Conservation (phyloP, 2,888 invertebrate species). For the Eristalis intricaria region DNA sequence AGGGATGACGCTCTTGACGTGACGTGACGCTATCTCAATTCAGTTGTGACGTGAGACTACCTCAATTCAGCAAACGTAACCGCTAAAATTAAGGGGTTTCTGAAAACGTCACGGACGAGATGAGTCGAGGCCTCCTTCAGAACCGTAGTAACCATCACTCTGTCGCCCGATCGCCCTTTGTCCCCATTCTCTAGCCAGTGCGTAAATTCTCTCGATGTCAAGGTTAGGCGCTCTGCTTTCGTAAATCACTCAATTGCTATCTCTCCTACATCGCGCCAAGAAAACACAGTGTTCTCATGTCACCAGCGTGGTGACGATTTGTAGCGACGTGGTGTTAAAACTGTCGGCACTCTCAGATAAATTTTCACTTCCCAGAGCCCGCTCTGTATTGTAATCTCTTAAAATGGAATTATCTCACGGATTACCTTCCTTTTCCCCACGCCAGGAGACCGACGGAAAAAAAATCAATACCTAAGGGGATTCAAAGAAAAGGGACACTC, state of each 20-base stretch:
- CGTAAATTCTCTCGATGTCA: slow-evolving; percentile 29
- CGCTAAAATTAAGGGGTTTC: no score
- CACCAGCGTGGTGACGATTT: slow-evolving; percentile 2
- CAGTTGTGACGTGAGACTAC: no score
- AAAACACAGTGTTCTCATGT: neutral
- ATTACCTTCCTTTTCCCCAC: neutral
- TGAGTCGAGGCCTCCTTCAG: no score
- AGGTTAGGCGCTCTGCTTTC: slow-evolving; percentile 36
- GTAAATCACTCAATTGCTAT: slow-evolving; percentile 26
- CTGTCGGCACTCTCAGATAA: slow-evolving; percentile 24
- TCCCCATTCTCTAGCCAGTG: neutral
- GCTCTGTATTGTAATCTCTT: neutral
- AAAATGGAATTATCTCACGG: slow-evolving; percentile 33
- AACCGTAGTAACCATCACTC: no score
- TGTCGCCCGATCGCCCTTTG: neutral
- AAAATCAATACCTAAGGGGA: slow-evolving; percentile 25
- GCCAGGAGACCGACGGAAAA: neutral
- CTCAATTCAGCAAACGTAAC: no score
- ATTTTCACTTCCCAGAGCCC: neutral
- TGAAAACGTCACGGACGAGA: no score
- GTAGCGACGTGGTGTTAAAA: slow-evolving; percentile 7
- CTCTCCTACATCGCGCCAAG: neutral
- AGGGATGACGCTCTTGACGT: no score
- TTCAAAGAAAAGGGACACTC: slow-evolving; percentile 23
- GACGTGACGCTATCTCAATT: no score